Conservation (phyloP, 2,888 invertebrate genomes). For the Standfussiana lucernea region DNA sequence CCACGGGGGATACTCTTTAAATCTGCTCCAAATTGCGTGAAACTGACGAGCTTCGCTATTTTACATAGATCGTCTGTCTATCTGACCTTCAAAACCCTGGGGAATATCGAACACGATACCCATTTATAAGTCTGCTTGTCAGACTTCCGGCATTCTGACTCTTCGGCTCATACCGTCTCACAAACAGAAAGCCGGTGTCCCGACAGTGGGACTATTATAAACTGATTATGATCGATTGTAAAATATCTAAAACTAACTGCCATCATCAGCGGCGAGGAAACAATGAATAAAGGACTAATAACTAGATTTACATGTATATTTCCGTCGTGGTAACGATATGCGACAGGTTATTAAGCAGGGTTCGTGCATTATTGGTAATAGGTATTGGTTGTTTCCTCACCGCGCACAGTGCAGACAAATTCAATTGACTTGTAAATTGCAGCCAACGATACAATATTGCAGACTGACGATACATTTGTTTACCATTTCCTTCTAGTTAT, state of each 20-base stretch:
- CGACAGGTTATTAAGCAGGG: constrained; percentile 1
- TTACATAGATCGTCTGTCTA: neutral
- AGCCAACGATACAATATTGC: constrained; percentile 5
- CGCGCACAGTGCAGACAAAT: constrained; percentile 28
- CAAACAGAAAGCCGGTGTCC: neutral
- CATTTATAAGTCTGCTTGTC: neutral
- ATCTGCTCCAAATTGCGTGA: neutral
- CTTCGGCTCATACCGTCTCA: neutral
- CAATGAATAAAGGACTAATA: neutral
- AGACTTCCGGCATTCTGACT: neutral
- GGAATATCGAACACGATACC: neutral
- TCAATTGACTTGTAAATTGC: constrained; percentile 41
- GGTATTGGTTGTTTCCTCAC: constrained; percentile 15
- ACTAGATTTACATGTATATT: neutral
- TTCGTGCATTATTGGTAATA: constrained; percentile 24
- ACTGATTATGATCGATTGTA: neutral
- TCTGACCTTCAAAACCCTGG: neutral
- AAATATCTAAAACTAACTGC: neutral
- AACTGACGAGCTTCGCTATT: neutral
- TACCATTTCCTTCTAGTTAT: constrained; percentile 25
- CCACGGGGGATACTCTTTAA: too few relatives aligned
- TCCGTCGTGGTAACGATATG: neutral
- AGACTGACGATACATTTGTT: constrained; percentile 26
- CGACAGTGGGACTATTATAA: neutral
- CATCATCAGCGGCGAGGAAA: neutral